Base-by-base conservation (phyloP, 1,140 invertebrate species). In the Orchestia grillus region DNA sequence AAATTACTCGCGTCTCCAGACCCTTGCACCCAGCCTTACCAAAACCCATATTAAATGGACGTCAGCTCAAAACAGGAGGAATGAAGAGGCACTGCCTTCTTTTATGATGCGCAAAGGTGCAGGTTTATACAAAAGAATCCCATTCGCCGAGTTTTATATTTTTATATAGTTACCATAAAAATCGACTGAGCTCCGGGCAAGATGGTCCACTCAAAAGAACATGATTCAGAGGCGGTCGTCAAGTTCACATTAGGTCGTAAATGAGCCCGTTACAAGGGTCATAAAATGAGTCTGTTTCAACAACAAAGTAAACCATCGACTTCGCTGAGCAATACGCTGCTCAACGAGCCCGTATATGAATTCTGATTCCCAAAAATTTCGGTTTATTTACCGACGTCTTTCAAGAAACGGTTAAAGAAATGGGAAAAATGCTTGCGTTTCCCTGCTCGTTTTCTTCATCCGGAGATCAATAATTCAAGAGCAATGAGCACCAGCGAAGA, bases 181-280 rank as follows among this genome's bases (percentile, higher is more conserved):
- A 77, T 77, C 1, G 36, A 36, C 28, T 77, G 28, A 36, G 28
- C 28, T 36, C 62, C 62, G 28, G 28, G 28, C 11, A 8, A 3
- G 28, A 23, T 23, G 43, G 36, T 41, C 43, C 88, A 44, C 88
- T 90, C 88, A 90, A 41, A 90, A 90, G n/a, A 41, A 90, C 88
- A 90, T 90, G 88, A 90, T 90, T 90, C 88, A 90, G 43, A 90
- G 43, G 88, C 41, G 88, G 41, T 90, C 88, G 88, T 90, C 88
- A 90, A 90, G 41, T 90, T 90, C 43, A 90, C 42, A 42, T 42
- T 90, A 90, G 88, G 88, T 90, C 88, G 41, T 90, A 90, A 90
- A 90, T 90, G 88, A 90, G 88, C 23, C 16, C 43, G 42, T 90
- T 42, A 90, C 8, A 43, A 44, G 41, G 88, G 15, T 44, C 88